These are phyloP conservation scores for Aphaenogaster rudis DNA, from an alignment of 1,140 invertebrate genomes.

Conservation along the genomic window DNA sequence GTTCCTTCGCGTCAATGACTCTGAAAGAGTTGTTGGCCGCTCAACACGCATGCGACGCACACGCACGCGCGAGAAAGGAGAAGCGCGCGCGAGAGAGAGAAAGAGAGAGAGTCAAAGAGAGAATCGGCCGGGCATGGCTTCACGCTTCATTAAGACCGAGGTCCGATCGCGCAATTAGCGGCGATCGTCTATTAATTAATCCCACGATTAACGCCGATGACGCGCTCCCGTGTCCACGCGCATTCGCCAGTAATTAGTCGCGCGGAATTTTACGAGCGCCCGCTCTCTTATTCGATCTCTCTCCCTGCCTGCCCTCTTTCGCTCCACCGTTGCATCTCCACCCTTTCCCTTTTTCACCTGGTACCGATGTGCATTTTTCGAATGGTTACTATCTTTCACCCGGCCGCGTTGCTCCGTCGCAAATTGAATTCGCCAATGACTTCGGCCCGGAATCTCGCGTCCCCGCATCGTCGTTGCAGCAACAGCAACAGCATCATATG, in stretches of 20 bases:
- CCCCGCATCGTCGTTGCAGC: neutral
- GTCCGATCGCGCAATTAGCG: conserved; percentile 74
- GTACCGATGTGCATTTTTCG: neutral
- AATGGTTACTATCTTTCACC: conserved; percentile 53
- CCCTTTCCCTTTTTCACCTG: conserved; percentile 28
- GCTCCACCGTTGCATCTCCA: neutral
- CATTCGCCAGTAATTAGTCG: conserved; percentile 70
- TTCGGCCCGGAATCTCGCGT: conserved; percentile 28
- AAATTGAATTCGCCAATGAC: conserved; percentile 57
- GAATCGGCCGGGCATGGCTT: conserved; percentile 57
- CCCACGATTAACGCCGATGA: conserved; percentile 72
- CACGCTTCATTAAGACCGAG: conserved; percentile 73
- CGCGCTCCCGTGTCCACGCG: conserved; percentile 58
- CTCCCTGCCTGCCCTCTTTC: neutral
- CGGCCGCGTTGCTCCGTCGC: neutral
- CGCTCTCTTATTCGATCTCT: neutral
- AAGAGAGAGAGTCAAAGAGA: neutral
- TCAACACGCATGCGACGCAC: neutral
- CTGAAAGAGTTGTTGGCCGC: conserved; percentile 14
- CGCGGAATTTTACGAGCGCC: conserved; percentile 76
- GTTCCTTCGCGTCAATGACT: conserved; percentile 13
- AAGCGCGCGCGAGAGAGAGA: neutral
- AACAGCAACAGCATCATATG: neutral
- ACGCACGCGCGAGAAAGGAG: neutral
- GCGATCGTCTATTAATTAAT: conserved; percentile 77